A percentile compares a stretch with the other conserved stretches of the same genome.
phyloP scores from a whole-genome alignment of 2,888 invertebrate species.

The Venusia cambrica region DNA sequence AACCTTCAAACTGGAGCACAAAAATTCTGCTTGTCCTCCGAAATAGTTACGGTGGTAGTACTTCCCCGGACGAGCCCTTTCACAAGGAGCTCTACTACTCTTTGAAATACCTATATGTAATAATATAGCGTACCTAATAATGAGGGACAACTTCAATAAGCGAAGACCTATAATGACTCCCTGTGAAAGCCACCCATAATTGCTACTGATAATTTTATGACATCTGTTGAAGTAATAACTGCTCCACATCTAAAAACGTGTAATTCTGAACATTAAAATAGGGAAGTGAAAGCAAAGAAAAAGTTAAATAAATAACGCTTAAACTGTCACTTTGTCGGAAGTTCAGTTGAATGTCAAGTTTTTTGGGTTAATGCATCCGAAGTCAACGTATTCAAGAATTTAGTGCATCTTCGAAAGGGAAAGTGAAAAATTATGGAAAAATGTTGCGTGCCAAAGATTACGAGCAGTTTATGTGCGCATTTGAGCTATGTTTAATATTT shows the following conservation, averaged over 20 bases:
- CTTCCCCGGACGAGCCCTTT: too few relatives aligned
- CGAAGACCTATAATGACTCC: conserved; percentile 2
- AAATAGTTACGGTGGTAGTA: too few relatives aligned
- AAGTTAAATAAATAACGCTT: conserved; percentile 28
- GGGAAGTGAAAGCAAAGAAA: conserved; percentile 32
- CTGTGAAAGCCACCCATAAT: conserved; percentile 15
- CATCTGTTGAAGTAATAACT: conserved; percentile 8
- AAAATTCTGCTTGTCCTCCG: too few relatives aligned
- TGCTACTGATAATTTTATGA: conserved; percentile 11
- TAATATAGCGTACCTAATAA: too few relatives aligned
- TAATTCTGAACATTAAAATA: conserved; percentile 23
- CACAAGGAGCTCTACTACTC: too few relatives aligned
- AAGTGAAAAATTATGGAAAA: conserved; percentile 13
- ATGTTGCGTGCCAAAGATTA: too few relatives aligned
- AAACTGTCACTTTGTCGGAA: conserved; percentile 29
- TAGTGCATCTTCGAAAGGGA: conserved; percentile 11
- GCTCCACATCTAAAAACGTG: conserved; percentile 15
- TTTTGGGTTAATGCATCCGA: conserved; percentile 30
- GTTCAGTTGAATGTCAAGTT: conserved; percentile 27
- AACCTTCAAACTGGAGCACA: too few relatives aligned
- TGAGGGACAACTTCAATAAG: neutral
- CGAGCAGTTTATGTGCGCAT: too few relatives aligned
- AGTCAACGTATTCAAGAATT: conserved; percentile 23
- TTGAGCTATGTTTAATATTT: neutral
- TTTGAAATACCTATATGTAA: too few relatives aligned